These are phyloP conservation scores for Campylomormyrus tamandua DNA, from an alignment of 2,113 vertebrate species.

Conservation along the genomic window DNA sequence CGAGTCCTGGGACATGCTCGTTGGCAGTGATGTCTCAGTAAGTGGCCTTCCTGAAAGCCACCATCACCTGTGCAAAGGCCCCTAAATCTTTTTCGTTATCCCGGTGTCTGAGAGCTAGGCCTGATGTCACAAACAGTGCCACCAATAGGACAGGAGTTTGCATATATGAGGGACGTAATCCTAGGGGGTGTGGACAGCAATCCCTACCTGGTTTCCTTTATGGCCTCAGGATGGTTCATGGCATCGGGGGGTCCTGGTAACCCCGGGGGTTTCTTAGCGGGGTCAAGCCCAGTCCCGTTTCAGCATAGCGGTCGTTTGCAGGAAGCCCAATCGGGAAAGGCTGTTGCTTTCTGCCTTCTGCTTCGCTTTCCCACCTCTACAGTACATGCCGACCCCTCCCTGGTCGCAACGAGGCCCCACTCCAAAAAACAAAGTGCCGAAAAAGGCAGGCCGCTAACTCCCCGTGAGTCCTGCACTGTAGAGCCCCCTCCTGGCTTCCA, in stretches of 20 bases:
- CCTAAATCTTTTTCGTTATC: neutral
- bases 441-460: neutral
- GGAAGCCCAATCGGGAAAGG: conserved; percentile 39
- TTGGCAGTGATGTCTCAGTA: conserved; percentile 78
- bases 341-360: conserved; percentile 6
- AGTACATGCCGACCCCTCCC: neutral
- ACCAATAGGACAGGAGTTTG: neutral
- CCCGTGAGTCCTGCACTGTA: neutral
- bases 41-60: conserved; percentile 8
- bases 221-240: neutral
- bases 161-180: neutral
- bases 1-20: conserved; percentile 73
- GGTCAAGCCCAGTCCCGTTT: neutral
- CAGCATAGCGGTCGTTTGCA: neutral
- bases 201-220: neutral
- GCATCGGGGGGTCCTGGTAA: neutral
- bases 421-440: neutral
- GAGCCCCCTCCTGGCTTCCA: neutral
- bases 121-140: neutral
- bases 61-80: neutral
- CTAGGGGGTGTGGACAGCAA: neutral
- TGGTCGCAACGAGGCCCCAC: neutral
- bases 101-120: neutral
- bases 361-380: neutral
- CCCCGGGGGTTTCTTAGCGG: neutral